Percentiles rank a stretch among this genome's conserved stretches.
Evolutionary conservation across 2,888 invertebrate species (phyloP).

Genomic region (Allophyes oxyacanthae): DNA sequence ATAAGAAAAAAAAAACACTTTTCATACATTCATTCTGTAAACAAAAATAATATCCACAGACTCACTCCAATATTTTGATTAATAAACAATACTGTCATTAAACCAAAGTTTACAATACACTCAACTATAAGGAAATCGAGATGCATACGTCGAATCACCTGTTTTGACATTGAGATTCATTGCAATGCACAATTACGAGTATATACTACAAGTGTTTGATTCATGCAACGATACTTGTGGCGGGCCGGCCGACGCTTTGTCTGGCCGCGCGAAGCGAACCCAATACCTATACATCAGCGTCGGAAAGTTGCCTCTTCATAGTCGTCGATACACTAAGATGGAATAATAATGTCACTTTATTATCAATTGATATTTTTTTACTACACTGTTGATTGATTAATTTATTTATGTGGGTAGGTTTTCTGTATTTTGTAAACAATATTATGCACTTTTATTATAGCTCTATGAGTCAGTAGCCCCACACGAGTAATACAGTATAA

Average conservation of each 20-base stretch:
- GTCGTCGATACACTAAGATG: conserved; percentile 55
- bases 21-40: no score
- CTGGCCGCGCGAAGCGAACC: conserved; percentile 61
- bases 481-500: background rate
- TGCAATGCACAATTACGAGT: conserved; percentile 53
- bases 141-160: conserved; percentile 60
- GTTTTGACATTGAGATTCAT: conserved; percentile 69
- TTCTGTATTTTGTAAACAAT: no score
- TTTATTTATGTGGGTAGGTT: no score
- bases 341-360: conserved; percentile 11
- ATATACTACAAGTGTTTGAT: conserved; percentile 56
- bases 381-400: no score
- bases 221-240: conserved; percentile 58
- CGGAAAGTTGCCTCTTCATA: conserved; percentile 55
- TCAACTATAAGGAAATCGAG: conserved; percentile 53
- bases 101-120: conserved; percentile 48
- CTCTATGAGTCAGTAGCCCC: no score
- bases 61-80: conserved; percentile 11
- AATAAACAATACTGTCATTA: conserved; percentile 45
- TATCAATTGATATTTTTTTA: no score
- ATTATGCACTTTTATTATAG: no score
- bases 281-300: conserved; percentile 57
- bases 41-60: conserved; percentile 4
- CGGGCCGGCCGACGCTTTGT: conserved; percentile 69
- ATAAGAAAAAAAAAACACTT: no score